Base-by-base conservation (phyloP, 1,140 invertebrate species). In the Plutomurus gul region DNA sequence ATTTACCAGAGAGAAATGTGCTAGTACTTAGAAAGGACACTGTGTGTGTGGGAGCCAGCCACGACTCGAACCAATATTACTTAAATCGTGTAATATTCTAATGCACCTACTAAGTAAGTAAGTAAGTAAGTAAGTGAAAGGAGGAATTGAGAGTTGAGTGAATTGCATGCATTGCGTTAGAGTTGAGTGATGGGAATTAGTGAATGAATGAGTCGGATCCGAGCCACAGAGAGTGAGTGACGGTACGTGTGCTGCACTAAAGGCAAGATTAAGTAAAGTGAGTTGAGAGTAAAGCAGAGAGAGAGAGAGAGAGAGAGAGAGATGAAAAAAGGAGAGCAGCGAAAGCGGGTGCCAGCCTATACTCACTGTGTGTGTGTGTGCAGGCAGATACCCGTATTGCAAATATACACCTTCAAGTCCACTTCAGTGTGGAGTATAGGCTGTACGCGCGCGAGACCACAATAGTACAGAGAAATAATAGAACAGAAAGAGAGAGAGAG, bases 241-340 rank as follows among this genome's bases (percentile, higher is more conserved):
- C 20, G 20, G n/a, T 43, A 43, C 39, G 2, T 43, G 10, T 43
- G 30, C 56, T 65, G 16, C 56, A 65, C 56, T 65, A 65, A 65
- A 65, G 56, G 56, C 56, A 65, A 65, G 56, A 65, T 65, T 65
- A 65, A 65, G 25, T 65, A 65, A 65, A 65, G 56, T 65, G 56
- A 33, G 56, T 33, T 36, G 27, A 65, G 56, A 47, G 20, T 20
- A 18, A 47, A 47, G 43, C 20, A 47, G 20, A 47, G 2, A 47
- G 43, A 47, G 56, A 65, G 56, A 65, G 30, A 30, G 36, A 65
- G 36, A 65, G 36, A 65, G 56, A n/a, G 43, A 47, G 56, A 65
- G 56, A 65, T 65, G 56, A 65, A 65, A 65, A 65, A 65, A 65
- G 56, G 22, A 56, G n/a, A n/a, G n/a, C n/a, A 56, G 39, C 11